A percentile compares a stretch with the other conserved stretches of the same genome.
Evolutionary conservation across 2,797 vertebrate species (phyloP).

Genomic region (Clarias pachynema): DNA sequence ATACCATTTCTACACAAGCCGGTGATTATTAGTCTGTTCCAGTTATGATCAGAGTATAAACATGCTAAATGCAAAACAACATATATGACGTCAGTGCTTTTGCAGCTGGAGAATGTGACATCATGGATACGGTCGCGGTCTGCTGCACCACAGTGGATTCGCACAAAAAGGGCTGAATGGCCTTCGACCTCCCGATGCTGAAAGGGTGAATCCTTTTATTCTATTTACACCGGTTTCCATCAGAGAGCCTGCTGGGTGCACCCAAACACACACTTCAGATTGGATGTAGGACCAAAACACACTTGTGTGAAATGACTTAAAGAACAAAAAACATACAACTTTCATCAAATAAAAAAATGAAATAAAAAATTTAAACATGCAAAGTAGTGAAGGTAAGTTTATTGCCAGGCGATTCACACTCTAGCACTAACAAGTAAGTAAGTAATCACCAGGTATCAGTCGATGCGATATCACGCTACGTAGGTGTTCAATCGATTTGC

Average conservation of each 20-base stretch:
- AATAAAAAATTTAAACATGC: too few relatives aligned
- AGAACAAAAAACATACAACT: not conserved
- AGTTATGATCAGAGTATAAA: not conserved
- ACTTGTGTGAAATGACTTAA: not conserved
- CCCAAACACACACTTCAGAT: conserved; percentile 46
- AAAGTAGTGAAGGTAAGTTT: too few relatives aligned
- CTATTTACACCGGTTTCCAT: conserved; percentile 42
- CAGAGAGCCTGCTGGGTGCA: conserved; percentile 38
- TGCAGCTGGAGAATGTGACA: conserved; percentile 47
- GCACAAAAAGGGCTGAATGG: conserved; percentile 45
- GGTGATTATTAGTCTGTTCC: not conserved
- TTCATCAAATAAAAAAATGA: not conserved
- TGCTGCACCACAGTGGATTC: conserved; percentile 45
- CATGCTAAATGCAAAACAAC: not conserved
- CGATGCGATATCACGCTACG: too few relatives aligned
- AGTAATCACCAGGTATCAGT: too few relatives aligned
- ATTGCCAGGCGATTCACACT: not conserved
- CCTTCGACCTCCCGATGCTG: conserved; percentile 53
- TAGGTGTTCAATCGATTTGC: too few relatives aligned
- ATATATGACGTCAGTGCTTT: conserved; percentile 17
- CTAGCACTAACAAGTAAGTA: too few relatives aligned
- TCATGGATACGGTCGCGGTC: conserved; percentile 43
- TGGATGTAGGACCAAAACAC: conserved; percentile 4
- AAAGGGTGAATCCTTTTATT: conserved; percentile 52
- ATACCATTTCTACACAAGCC: not conserved